A percentile compares a stretch with the other conserved stretches of the same genome.
These are phyloP conservation scores for Donacobius atricapilla DNA, from an alignment of 2,113 vertebrate genomes.

Conservation along the genomic window DNA sequence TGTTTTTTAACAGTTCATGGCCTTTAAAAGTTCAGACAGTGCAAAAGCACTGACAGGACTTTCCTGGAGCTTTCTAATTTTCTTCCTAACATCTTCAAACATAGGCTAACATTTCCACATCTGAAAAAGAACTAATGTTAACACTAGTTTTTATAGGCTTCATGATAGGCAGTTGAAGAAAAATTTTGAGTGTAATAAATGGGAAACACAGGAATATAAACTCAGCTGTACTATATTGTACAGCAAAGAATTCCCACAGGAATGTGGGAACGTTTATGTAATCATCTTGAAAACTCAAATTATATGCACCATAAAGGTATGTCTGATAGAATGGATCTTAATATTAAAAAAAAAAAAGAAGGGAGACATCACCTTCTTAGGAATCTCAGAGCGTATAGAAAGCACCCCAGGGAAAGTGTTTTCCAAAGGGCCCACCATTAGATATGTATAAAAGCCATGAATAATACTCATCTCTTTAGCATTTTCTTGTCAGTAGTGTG, in stretches of 20 bases:
- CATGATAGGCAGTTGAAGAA: neutral
- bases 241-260: neutral
- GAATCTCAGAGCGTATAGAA: neutral
- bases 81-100: neutral
- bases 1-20: neutral
- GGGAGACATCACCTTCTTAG: neutral
- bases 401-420: neutral
- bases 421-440: neutral
- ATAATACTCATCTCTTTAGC: neutral
- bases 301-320: neutral
- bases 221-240: neutral
- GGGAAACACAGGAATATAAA: neutral
- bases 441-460: neutral
- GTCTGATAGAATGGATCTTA: neutral
- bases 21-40: neutral
- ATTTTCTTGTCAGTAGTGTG: neutral
- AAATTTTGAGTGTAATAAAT: neutral
- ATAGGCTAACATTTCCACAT: neutral
- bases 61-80: neutral
- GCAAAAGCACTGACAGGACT: neutral
- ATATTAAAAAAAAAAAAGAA: accelerated
- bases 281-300: neutral
- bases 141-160: neutral
- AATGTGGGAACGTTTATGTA: neutral
- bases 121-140: neutral